A percentile compares a stretch with the other conserved stretches of the same genome.
These are phyloP conservation scores for Phylloscopus trochiloides DNA, from an alignment of 2,113 vertebrate species.

Conservation along the genomic window DNA sequence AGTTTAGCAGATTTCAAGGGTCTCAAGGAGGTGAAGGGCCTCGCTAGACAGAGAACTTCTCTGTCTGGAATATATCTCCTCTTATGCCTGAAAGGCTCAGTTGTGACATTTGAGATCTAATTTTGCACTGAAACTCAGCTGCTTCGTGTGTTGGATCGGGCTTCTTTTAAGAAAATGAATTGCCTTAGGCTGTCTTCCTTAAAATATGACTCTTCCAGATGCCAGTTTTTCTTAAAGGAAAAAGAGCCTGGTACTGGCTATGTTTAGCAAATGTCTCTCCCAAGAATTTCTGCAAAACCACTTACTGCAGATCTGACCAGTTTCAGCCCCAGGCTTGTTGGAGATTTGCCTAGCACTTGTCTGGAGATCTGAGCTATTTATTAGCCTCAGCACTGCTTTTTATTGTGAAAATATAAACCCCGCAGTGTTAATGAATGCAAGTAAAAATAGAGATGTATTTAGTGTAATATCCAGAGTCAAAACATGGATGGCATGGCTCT, in stretches of 20 bases:
- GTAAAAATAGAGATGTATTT: background rate
- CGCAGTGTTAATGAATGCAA: background rate
- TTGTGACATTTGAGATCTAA: background rate
- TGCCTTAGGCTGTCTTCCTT: constrained; percentile 25
- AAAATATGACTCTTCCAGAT: constrained; percentile 1
- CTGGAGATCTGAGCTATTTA: background rate
- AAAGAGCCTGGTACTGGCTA: background rate
- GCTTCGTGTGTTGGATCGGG: background rate
- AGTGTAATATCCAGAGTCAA: background rate
- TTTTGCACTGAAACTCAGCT: background rate
- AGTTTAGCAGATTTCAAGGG: background rate
- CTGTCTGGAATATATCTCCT: background rate
- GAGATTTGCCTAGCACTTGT: background rate
- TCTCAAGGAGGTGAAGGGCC: background rate
- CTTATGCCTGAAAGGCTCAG: background rate
- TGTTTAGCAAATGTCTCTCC: background rate
- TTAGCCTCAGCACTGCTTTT: background rate
- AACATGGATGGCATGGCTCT: background rate
- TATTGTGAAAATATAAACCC: background rate
- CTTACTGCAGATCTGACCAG: background rate
- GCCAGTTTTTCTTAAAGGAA: constrained; percentile 9
- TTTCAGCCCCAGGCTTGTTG: background rate
- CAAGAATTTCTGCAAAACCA: constrained; percentile 2
- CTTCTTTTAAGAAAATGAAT: constrained; percentile 18
- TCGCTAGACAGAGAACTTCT: background rate